A percentile compares a stretch with the other conserved stretches of the same genome.
phyloP scores from a whole-genome alignment of 2,113 vertebrate species.

The Menidia beryllina region DNA sequence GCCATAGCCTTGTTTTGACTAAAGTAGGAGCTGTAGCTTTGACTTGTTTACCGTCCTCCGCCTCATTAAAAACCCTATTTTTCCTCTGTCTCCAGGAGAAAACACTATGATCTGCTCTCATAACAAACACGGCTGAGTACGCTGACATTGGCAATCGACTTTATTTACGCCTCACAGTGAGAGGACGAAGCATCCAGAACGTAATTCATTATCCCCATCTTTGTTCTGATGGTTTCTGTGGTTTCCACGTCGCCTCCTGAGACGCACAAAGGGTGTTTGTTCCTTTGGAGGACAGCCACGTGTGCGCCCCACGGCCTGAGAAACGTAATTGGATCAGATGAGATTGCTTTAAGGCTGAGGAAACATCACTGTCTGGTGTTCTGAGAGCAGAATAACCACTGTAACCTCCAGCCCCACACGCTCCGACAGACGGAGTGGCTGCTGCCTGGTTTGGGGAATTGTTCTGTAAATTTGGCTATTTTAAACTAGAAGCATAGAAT shows the following conservation, averaged over 20 bases:
- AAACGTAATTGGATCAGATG: constrained; percentile 36
- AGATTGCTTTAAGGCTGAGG: constrained; percentile 20
- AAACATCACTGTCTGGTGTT: constrained; percentile 30
- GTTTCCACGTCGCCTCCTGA: background rate
- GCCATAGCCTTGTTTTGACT: too few relatives aligned
- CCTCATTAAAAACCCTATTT: constrained; percentile 52
- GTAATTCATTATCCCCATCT: background rate
- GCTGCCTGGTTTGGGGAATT: background rate
- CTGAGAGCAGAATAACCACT: constrained; percentile 36
- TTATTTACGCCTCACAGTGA: constrained; percentile 16
- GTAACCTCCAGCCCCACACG: background rate
- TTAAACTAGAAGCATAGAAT: constrained; percentile 12
- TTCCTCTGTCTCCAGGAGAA: constrained; percentile 39
- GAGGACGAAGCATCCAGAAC: background rate
- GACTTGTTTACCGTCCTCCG: constrained; percentile 62
- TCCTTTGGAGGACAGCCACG: constrained; percentile 9
- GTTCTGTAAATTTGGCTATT: constrained; percentile 5
- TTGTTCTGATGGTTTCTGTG: background rate
- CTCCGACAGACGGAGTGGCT: too few relatives aligned
- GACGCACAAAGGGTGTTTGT: background rate
- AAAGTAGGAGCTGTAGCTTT: constrained; percentile 29
- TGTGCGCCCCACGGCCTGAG: constrained; percentile 12
- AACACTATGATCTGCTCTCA: constrained; percentile 54
- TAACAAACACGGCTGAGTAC: constrained; percentile 49
- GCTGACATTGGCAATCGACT: constrained; percentile 30